Evolutionary conservation across 2,113 vertebrate genomes (phyloP).

Genomic region (Daubentonia madagascariensis): DNA sequence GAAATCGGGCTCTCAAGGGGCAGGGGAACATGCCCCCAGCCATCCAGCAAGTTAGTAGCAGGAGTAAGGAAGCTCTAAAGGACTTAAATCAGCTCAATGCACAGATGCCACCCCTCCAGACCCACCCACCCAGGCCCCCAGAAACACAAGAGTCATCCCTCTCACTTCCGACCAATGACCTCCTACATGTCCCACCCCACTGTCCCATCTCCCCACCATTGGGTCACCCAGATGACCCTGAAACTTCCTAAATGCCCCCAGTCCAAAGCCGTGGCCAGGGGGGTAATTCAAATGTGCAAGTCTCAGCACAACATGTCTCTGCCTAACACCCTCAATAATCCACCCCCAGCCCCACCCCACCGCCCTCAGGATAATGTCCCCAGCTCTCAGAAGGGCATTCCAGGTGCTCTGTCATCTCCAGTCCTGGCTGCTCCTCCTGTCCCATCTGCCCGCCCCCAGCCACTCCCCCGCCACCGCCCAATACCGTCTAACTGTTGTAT

Average conservation of each 20-base stretch:
- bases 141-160: too few species aligned
- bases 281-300: not conserved
- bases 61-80: not conserved
- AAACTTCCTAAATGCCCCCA: not conserved
- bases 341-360: not conserved
- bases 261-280: not conserved
- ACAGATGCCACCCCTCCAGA: not conserved
- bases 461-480: not conserved
- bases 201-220: too few species aligned
- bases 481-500: accelerated
- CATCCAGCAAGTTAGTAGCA: not conserved
- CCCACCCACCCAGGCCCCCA: not conserved
- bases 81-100: too few species aligned
- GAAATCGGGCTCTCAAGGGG: not conserved
- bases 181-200: not conserved
- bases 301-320: not conserved
- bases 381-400: not conserved
- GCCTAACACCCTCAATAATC: not conserved
- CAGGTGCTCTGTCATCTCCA: not conserved
- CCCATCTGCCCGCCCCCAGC: not conserved
- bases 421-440: not conserved
- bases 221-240: not conserved
- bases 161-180: not conserved
- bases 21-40: accelerated
- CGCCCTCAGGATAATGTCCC: not conserved